phyloP scores from a whole-genome alignment of 1,140 invertebrate genomes.

The Hetaerina americana region DNA sequence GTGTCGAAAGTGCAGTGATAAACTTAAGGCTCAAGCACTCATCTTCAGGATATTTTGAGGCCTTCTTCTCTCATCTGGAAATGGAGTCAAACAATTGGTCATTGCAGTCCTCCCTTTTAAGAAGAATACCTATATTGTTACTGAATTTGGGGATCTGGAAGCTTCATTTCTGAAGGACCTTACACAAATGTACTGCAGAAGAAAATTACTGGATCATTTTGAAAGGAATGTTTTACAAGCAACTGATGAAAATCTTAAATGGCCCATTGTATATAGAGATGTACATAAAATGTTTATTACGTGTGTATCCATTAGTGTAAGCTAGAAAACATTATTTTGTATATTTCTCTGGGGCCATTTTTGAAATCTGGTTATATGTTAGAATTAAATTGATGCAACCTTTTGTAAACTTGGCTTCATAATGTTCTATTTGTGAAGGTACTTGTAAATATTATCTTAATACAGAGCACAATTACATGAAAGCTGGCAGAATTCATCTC shows the following conservation, averaged over 20 bases:
- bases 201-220: not conserved
- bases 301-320: not conserved
- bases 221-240: not conserved
- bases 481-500: not conserved
- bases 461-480: not conserved
- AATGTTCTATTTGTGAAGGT: not conserved
- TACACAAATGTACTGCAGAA: not conserved
- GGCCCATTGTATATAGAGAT: not conserved
- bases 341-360: not conserved
- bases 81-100: not conserved
- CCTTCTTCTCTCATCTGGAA: not conserved
- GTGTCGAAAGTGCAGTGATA: not conserved
- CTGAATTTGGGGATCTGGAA: not conserved
- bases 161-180: not conserved
- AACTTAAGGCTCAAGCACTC: not conserved
- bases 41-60: not conserved
- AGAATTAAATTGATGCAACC: not conserved
- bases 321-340: not conserved
- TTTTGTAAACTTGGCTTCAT: not conserved
- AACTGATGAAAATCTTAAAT: not conserved
- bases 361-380: not conserved
- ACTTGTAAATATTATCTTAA: not conserved
- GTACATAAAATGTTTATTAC: not conserved
- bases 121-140: no score
- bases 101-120: no score